phyloP scores from a whole-genome alignment of 2,888 invertebrate species.

The Phortica okadai region DNA sequence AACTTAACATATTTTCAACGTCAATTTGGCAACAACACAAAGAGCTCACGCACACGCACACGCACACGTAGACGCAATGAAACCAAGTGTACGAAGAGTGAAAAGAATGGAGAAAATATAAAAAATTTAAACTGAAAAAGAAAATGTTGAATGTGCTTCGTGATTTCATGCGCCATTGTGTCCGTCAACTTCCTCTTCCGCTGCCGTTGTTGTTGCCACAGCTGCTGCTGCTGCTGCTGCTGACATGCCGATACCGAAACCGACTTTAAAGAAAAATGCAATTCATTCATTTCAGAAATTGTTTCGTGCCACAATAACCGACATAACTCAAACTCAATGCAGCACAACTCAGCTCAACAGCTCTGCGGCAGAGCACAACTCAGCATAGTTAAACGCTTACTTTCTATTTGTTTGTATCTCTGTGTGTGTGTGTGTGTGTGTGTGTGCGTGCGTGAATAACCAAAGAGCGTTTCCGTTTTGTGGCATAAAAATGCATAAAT shows the following conservation, averaged over 20 bases:
- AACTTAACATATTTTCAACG: neutral
- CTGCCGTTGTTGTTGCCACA: neutral
- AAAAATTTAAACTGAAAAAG: neutral
- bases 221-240: neutral
- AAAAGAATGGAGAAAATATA: neutral
- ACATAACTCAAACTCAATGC: neutral
- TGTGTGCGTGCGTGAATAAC: neutral
- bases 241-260: neutral
- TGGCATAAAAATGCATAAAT: constrained; percentile 26
- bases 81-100: too few relatives aligned
- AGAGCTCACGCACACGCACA: neutral
- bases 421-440: constrained; percentile 11
- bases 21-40: neutral
- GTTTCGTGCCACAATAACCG: constrained; percentile 15
- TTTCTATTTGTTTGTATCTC: neutral
- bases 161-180: neutral
- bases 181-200: neutral
- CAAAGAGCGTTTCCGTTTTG: constrained; percentile 12
- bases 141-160: neutral
- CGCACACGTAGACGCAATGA: neutral
- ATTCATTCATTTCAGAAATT: constrained; percentile 41
- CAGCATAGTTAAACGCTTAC: constrained; percentile 43
- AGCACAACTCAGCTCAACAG: neutral
- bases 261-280: neutral
- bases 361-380: constrained; percentile 1